Percentiles rank a stretch among this genome's conserved stretches.
These are phyloP conservation scores for Polia nebulosa DNA, from an alignment of 2,888 invertebrate genomes.

Conservation along the genomic window DNA sequence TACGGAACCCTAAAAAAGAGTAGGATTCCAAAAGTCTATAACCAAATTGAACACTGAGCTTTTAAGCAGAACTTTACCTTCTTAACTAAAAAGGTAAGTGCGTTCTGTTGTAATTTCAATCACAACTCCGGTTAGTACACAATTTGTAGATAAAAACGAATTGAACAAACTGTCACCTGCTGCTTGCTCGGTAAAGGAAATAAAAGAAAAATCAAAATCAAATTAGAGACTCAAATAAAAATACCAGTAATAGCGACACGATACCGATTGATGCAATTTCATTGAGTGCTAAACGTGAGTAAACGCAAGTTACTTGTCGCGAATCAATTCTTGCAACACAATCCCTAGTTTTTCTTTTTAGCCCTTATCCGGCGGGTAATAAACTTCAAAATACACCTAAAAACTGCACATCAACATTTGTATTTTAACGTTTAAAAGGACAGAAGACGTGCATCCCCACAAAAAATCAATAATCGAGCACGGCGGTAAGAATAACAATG, in stretches of 20 bases:
- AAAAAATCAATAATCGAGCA: conserved; percentile 85
- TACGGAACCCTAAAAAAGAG: not conserved
- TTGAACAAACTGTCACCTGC: conserved; percentile 80
- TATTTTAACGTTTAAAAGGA: conserved; percentile 77
- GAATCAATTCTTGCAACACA: conserved; percentile 77
- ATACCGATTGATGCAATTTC: conserved; percentile 88
- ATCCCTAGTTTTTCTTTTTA: conserved; percentile 67
- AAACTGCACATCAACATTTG: conserved; percentile 67
- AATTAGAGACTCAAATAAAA: conserved; percentile 85
- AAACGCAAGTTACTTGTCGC: conserved; percentile 81
- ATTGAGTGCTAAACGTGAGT: conserved; percentile 89
- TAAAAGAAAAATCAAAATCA: conserved; percentile 80
- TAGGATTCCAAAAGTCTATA: not conserved
- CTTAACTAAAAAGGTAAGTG: conserved; percentile 13
- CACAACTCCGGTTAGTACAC: conserved; percentile 34
- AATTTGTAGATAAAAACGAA: conserved; percentile 64
- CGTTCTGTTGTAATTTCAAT: conserved; percentile 32
- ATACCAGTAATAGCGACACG: conserved; percentile 87
- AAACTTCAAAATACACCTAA: conserved; percentile 73
- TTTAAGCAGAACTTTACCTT: not conserved
- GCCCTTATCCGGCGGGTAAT: conserved; percentile 72
- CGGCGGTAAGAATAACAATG: conserved; percentile 86
- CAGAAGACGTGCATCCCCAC: conserved; percentile 78
- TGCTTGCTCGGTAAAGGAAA: conserved; percentile 73
- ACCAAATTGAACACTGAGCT: not conserved